Evolutionary conservation across 1,140 invertebrate species (phyloP), one percentile per base, ranked within the genome.

Genomic region (Batillaria attramentaria): DNA sequence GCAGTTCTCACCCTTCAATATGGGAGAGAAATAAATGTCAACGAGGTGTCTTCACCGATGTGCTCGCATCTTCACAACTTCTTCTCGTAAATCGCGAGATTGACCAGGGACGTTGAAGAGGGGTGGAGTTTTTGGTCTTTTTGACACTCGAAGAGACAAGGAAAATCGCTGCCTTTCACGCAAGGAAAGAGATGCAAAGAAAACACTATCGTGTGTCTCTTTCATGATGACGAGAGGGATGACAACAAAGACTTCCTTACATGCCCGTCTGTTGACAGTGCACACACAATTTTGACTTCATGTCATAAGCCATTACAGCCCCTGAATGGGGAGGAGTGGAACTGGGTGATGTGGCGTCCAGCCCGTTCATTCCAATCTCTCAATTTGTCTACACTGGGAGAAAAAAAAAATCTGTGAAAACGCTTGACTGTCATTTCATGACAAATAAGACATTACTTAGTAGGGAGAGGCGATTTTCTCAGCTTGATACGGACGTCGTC

Each of bases 1-100:
- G 35, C 54, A 62, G 20, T 28, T 65, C 57, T 42, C 33, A 39
- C 73, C 62, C 54, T 42, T 65, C 57, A 75, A 62, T 62, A 75
- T 60, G 73, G 31, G 39, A 60, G 54, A 60, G 54, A 75, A 75
- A 75, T 75, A 75, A 75, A 37, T 65, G 73, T 75, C 73, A 62
- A 75, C 39, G 28, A 28, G 72, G 54, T 75, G 54, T 75, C 73
- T 42, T 37, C 50, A 24, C 13, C 46, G 46, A 24, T 50, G 46
- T 50, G 46, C 24, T 50, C 24, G 13, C 13, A 62, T n/a, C n/a
- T n/a, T n/a, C n/a, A n/a, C n/a, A n/a, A n/a, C n/a, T n/a, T n/a
- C n/a, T n/a, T n/a, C n/a, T n/a, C n/a, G n/a, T n/a, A n/a, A n/a
- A n/a, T n/a, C n/a, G n/a, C n/a, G n/a, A n/a, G n/a, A n/a, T n/a